Conservation (phyloP, 2,797 vertebrate genomes). For the Oceanodroma leucorhoa region DNA sequence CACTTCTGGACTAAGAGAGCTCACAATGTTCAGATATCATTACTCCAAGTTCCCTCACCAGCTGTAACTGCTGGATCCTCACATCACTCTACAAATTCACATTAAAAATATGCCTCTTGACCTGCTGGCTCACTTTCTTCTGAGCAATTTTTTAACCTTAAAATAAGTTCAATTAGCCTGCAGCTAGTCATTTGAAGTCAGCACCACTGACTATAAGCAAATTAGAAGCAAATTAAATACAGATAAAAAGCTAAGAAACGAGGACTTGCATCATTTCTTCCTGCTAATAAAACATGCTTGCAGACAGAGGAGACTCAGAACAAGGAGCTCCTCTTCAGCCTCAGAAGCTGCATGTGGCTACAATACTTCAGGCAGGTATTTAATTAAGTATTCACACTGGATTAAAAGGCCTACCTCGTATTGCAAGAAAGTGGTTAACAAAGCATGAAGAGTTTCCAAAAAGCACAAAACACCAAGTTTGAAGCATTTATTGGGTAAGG, state of each 20-base stretch:
- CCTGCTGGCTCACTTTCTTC: background rate
- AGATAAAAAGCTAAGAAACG: background rate
- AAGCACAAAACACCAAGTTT: background rate
- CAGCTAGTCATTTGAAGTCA: background rate
- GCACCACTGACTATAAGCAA: background rate
- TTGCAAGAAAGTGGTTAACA: background rate
- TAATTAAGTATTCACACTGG: background rate
- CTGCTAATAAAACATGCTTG: background rate
- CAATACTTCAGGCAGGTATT: background rate
- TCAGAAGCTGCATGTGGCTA: background rate
- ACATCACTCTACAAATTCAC: background rate
- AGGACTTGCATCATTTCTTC: background rate
- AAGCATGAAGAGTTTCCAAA: background rate
- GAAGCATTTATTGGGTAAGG: background rate
- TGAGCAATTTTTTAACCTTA: background rate
- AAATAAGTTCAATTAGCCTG: background rate
- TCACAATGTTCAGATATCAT: background rate
- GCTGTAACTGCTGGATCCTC: background rate
- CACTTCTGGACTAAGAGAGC: background rate
- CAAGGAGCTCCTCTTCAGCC: background rate
- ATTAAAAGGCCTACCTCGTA: background rate
- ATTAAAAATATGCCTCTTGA: background rate
- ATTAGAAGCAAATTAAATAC: constrained; percentile 6
- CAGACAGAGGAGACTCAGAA: background rate
- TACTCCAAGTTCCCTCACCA: background rate